phyloP scores from a whole-genome alignment of 2,113 vertebrate genomes.

The Hemibagrus wyckioides region DNA sequence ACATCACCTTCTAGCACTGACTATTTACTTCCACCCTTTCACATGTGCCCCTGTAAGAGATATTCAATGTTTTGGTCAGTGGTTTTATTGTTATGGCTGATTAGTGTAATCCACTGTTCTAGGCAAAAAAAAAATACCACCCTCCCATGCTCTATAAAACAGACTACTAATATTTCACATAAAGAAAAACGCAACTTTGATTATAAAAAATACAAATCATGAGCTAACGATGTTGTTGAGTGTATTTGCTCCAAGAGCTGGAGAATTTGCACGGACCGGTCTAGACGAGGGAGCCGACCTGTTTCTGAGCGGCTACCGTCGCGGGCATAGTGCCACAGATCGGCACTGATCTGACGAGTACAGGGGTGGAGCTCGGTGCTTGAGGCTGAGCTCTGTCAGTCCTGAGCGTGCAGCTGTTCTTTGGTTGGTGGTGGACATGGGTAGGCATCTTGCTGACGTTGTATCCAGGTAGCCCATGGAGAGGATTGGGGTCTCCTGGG shows the following conservation, averaged over 20 bases:
- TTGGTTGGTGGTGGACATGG: conserved; percentile 45
- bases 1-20: no score
- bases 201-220: conserved; percentile 24
- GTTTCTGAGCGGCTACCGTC: conserved; percentile 83
- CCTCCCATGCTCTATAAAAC: conserved; percentile 10
- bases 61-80: no score
- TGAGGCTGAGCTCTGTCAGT: conserved; percentile 76
- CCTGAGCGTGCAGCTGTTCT: conserved; percentile 59
- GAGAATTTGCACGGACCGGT: background rate
- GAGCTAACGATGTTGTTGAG: background rate
- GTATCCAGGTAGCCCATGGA: conserved; percentile 78
- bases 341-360: conserved; percentile 67
- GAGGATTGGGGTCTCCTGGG: conserved; percentile 65
- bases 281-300: conserved; percentile 87
- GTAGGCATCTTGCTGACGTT: conserved; percentile 61
- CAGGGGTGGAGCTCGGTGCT: conserved; percentile 50
- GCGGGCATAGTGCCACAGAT: conserved; percentile 79
- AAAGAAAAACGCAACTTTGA: background rate
- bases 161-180: background rate
- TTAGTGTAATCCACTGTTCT: background rate
- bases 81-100: no score
- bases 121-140: no score
- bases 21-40: no score
- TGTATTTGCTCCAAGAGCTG: background rate
- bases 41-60: no score